Evolutionary conservation across 2,113 vertebrate genomes (phyloP).

Genomic region (Ptilorrhoa leucosticta): DNA sequence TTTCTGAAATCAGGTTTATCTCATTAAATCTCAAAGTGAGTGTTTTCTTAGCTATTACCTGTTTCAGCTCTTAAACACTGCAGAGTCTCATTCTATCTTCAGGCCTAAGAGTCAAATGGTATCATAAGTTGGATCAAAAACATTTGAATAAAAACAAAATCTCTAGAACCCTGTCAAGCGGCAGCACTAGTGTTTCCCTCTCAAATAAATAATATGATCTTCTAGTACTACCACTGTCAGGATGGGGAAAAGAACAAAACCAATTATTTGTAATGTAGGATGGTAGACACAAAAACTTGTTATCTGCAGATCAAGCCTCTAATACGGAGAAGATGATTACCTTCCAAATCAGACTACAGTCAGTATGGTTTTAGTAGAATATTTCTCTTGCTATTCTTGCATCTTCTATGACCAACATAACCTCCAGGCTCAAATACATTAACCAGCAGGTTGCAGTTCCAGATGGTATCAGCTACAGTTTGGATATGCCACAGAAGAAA

Average conservation of each 20-base stretch:
- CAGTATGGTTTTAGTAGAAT: neutral
- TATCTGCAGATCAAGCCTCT: neutral
- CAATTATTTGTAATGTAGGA: neutral
- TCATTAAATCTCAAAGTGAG: neutral
- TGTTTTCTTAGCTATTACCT: neutral
- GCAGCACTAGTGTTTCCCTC: neutral
- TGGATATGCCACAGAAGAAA: neutral
- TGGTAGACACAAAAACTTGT: neutral
- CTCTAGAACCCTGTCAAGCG: neutral
- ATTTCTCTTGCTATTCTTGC: neutral
- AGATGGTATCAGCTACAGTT: neutral
- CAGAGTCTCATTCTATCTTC: neutral
- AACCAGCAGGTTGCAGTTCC: neutral
- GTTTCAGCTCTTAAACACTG: neutral
- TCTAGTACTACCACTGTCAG: neutral
- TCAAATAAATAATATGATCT: neutral
- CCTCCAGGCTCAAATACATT: neutral
- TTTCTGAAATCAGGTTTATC: neutral
- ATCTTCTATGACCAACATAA: neutral
- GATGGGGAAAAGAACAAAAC: neutral
- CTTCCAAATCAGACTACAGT: neutral
- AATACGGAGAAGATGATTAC: neutral
- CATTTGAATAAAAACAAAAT: neutral
- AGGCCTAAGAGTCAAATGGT: neutral
- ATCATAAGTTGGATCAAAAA: neutral